A percentile compares a stretch with the other conserved stretches of the same genome.
These are phyloP conservation scores for Eleginops maclovinus DNA, from an alignment of 2,113 vertebrate genomes.

Conservation along the genomic window DNA sequence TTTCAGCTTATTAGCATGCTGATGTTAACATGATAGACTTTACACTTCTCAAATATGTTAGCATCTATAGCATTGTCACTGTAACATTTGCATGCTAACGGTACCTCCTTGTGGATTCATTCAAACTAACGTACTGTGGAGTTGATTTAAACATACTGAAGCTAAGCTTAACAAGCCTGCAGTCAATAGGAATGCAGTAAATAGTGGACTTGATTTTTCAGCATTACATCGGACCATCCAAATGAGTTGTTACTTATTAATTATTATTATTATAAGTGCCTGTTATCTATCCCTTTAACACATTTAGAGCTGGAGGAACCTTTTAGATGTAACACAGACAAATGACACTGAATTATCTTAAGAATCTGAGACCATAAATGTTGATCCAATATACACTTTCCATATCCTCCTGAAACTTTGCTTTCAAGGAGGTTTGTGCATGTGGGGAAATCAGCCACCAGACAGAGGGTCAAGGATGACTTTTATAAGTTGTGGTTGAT, in stretches of 20 bases:
- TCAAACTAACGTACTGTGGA: background rate
- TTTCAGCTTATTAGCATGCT: constrained; percentile 16
- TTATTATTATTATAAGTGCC: constrained; percentile 81
- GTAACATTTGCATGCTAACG: constrained; percentile 19
- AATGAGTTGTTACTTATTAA: constrained; percentile 56
- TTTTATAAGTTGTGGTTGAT: constrained; percentile 43
- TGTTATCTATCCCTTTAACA: constrained; percentile 88
- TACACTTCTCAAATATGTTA: background rate
- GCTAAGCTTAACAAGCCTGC: background rate
- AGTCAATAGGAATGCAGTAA: constrained; percentile 5
- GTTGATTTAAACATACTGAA: constrained; percentile 27
- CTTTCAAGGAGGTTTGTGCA: constrained; percentile 54
- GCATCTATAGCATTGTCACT: constrained; percentile 1
- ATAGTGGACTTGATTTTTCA: constrained; percentile 30
- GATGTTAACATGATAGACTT: constrained; percentile 3
- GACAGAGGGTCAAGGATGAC: constrained; percentile 32
- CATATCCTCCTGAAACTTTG: constrained; percentile 44
- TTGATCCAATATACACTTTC: constrained; percentile 46
- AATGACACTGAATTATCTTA: constrained; percentile 50
- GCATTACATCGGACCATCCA: constrained; percentile 55
- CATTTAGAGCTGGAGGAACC: constrained; percentile 65
- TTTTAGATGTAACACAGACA: constrained; percentile 50
- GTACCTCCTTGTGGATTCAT: background rate
- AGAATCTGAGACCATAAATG: constrained; percentile 46
- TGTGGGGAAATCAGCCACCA: constrained; percentile 61